Base-by-base conservation (phyloP, 2,888 invertebrate genomes). In the Sphinx pinastri region DNA sequence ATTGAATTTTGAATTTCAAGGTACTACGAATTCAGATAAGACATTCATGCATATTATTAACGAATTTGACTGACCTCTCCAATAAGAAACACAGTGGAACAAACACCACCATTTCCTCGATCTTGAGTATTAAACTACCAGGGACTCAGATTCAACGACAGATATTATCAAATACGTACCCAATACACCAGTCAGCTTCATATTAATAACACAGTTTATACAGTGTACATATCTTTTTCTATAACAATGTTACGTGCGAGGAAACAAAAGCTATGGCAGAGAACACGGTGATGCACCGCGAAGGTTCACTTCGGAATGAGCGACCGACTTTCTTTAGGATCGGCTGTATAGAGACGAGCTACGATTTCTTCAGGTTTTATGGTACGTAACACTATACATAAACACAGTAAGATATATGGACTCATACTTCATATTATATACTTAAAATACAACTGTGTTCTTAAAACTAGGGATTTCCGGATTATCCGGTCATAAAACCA, bases 141-240 rank as follows among this genome's bases (percentile, higher is more conserved):
- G 38, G 38, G 7, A 38, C 38, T 38, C 38, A 38, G 38, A 38
- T 7, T 38, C 38, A 8, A 38, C 38, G 8, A 38, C 7, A 38
- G 38, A 2, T 38, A 38, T 38, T 38, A 38, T 38, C 38, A 55
- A 74, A 69, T 75, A 71, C 67, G 60, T 68, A 71, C 74, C 71
- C 73, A 76, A 76, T 69, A 66, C 63, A 70, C 72, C 73, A 63
- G 63, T 51, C 59, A 74, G 51, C 51, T 69, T 57, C 68, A 72
- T 72, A 68, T 45, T 55, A 52, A 13, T 69, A 68, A 49, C 73
- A 73, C 76, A 76, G 74, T 76, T 70, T 68, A 38, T 12, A 45
- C 16, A 63, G 16, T 47, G 4, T 47, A 47, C 45, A 59, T 63
- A 19, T 47, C 47, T 38, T 19, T 60, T 19, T 8, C 8, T 16